Conservation (phyloP, 2,888 invertebrate genomes). For the Caenorhabditis angaria region DNA sequence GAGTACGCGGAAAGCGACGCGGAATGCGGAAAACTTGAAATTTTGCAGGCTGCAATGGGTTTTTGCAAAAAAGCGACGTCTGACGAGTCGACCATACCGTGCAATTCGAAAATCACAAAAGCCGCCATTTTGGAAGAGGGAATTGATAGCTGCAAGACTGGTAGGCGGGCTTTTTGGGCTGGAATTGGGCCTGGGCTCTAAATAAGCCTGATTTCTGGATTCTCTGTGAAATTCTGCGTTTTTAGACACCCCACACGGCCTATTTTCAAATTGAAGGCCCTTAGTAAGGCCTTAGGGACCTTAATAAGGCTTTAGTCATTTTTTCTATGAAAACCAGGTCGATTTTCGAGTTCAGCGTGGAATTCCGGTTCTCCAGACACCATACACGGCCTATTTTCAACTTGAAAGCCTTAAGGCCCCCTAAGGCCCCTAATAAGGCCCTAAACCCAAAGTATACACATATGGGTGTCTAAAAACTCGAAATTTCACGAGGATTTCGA, state of each 20-base stretch:
- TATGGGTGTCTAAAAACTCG: neutral
- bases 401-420: neutral
- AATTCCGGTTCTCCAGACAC: neutral
- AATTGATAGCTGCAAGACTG: neutral
- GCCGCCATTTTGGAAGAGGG: neutral
- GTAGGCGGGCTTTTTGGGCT: neutral
- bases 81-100: neutral
- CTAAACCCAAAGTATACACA: neutral
- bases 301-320: no score
- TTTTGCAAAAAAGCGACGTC: neutral
- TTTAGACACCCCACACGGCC: neutral
- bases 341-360: neutral
- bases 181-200: no score
- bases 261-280: neutral
- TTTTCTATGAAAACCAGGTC: no score
- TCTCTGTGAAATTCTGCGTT: neutral
- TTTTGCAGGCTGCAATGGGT: neutral
- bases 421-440: neutral
- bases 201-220: neutral
- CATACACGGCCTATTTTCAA: neutral
- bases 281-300: neutral
- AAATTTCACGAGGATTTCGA: constrained; percentile 1
- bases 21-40: neutral
- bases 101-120: neutral
- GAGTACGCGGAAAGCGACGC: neutral